Conservation (phyloP, 2,797 vertebrate genomes). For the Spinibarbus caldwelli region DNA sequence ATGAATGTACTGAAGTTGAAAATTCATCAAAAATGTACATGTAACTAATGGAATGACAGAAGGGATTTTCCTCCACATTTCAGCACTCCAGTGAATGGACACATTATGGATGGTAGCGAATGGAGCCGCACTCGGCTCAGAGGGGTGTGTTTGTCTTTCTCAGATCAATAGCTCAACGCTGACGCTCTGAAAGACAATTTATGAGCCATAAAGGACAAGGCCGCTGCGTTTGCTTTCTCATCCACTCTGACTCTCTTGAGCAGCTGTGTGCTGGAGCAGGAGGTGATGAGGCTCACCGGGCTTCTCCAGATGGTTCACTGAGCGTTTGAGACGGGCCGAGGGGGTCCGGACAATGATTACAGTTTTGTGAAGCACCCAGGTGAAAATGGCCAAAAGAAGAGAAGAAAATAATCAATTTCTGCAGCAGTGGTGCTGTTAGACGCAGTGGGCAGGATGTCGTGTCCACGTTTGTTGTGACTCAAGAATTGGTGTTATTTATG, state of each 20-base stretch:
- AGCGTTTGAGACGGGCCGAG: constrained; percentile 53
- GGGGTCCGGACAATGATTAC: constrained; percentile 67
- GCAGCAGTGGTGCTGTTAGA: background rate
- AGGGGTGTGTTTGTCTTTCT: constrained; percentile 73
- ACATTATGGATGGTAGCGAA: constrained; percentile 58
- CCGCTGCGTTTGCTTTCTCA: constrained; percentile 47
- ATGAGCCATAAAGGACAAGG: constrained; percentile 74
- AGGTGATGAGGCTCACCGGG: constrained; percentile 67
- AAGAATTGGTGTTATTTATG: background rate
- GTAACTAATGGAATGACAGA: background rate
- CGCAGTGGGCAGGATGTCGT: constrained; percentile 45
- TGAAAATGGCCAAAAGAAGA: constrained; percentile 67
- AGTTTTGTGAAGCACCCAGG: constrained; percentile 73
- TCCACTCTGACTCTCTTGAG: constrained; percentile 58
- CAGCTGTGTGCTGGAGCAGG: constrained; percentile 77
- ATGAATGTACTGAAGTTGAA: background rate
- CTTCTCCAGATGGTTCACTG: constrained; percentile 78
- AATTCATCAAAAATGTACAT: background rate
- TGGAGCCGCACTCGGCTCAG: constrained; percentile 40
- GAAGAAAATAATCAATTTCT: constrained; percentile 73
- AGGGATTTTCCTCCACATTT: background rate
- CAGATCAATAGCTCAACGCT: constrained; percentile 73
- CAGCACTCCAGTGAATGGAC: background rate
- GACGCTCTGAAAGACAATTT: constrained; percentile 71
- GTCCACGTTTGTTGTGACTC: constrained; percentile 1